Evolutionary conservation across 2,797 vertebrate species (phyloP).

Genomic region (Arctocebus calabarensis): DNA sequence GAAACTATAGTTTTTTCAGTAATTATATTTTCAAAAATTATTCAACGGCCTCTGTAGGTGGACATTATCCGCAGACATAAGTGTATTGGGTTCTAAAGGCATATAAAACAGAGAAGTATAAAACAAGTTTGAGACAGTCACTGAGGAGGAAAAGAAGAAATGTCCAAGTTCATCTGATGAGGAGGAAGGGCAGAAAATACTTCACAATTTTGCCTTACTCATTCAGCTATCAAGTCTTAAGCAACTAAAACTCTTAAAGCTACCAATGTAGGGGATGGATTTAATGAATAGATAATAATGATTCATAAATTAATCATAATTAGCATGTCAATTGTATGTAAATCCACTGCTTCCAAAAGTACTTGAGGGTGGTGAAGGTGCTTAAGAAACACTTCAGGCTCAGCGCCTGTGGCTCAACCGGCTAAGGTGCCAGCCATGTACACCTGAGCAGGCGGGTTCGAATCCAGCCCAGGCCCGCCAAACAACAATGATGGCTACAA

Average conservation of each 20-base stretch:
- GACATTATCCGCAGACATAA: not conserved
- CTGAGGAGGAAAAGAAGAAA: not conserved
- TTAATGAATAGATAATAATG: slow-evolving; percentile 67
- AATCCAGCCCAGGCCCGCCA: too few relatives aligned
- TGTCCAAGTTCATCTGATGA: not conserved
- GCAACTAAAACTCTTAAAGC: slow-evolving; percentile 38
- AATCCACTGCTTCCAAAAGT: slow-evolving; percentile 53
- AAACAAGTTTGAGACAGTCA: not conserved
- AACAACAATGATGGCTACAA: too few relatives aligned
- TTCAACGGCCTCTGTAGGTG: not conserved
- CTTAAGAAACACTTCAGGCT: slow-evolving; percentile 60
- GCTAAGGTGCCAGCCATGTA: too few relatives aligned
- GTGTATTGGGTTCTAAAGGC: not conserved
- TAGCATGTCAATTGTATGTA: slow-evolving; percentile 70
- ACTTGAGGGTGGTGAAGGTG: slow-evolving; percentile 52
- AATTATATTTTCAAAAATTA: slow-evolving; percentile 31
- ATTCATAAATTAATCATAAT: slow-evolving; percentile 68
- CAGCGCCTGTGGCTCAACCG: too few relatives aligned
- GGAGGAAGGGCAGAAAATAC: slow-evolving; percentile 27
- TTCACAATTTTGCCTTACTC: not conserved
- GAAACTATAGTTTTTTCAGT: not conserved
- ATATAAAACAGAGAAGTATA: not conserved
- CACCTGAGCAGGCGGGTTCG: too few relatives aligned
- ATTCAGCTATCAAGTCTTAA: slow-evolving; percentile 23
- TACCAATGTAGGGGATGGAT: not conserved